Conservation (phyloP, 1,140 invertebrate genomes). For the Nasonia vitripennis region DNA sequence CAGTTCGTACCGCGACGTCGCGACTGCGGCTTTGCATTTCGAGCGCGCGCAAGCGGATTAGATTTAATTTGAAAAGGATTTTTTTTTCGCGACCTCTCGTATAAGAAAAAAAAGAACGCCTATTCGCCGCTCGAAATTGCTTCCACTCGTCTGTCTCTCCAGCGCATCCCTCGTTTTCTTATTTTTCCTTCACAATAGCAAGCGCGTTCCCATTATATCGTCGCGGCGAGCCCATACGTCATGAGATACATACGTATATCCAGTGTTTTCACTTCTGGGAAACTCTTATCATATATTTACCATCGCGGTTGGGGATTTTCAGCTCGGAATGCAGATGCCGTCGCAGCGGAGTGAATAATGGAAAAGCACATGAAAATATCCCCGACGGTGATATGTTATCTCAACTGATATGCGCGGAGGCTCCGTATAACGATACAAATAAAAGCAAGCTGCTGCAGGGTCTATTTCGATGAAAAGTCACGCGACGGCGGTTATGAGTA, state of each 20-base stretch:
- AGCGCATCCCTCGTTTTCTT: background rate
- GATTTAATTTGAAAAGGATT: too few relatives aligned
- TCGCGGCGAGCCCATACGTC: background rate
- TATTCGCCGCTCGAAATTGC: too few relatives aligned
- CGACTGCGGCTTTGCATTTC: background rate
- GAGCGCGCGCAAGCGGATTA: too few relatives aligned
- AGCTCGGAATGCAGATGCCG: background rate
- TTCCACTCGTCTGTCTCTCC: background rate
- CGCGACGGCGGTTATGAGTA: too few relatives aligned
- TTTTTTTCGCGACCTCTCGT: too few relatives aligned
- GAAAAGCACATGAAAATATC: background rate
- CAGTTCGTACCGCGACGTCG: background rate
- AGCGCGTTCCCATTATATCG: background rate
- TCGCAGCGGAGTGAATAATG: background rate
- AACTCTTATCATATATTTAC: constrained; percentile 7
- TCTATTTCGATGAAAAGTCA: too few relatives aligned
- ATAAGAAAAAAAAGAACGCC: too few relatives aligned
- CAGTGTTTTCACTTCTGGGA: background rate
- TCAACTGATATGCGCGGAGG: too few relatives aligned
- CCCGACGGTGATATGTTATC: background rate
- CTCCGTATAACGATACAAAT: too few relatives aligned
- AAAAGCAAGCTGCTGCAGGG: too few relatives aligned
- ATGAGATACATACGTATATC: background rate
- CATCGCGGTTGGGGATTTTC: background rate
- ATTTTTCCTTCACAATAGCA: background rate